Percentiles rank a stretch among this genome's conserved stretches.
These are phyloP conservation scores for Addax nasomaculatus DNA, from an alignment of 2,113 vertebrate species.

Conservation along the genomic window DNA sequence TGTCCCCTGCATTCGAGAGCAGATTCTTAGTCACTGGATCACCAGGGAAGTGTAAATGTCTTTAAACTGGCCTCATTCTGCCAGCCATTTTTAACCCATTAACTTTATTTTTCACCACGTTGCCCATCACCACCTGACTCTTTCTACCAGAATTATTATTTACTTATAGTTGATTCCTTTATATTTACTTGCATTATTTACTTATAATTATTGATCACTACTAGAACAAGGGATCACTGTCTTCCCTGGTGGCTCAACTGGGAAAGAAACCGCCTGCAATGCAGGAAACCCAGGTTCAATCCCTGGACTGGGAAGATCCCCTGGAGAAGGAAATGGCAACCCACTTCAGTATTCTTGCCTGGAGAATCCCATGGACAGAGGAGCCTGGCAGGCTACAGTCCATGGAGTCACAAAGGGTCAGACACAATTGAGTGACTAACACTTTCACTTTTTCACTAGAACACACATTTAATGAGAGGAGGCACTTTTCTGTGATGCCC, in stretches of 20 bases:
- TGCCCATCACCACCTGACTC: neutral
- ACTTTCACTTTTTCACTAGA: neutral
- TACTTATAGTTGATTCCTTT: neutral
- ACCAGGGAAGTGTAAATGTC: neutral
- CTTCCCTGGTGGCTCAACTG: neutral
- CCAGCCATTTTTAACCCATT: neutral
- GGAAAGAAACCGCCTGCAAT: neutral
- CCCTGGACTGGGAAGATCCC: neutral
- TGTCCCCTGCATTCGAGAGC: neutral
- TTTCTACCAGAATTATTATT: neutral
- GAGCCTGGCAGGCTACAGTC: neutral
- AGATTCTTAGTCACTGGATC: neutral
- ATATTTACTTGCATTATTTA: neutral
- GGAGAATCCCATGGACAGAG: neutral
- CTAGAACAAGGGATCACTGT: neutral
- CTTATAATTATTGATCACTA: neutral
- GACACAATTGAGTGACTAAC: neutral
- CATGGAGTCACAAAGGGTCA: fast-evolving
- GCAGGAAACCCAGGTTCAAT: neutral
- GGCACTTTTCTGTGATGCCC: neutral
- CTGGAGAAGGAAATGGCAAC: neutral
- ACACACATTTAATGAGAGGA: neutral
- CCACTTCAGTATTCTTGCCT: neutral
- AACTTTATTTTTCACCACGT: neutral
- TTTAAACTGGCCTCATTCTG: neutral